Evolutionary conservation across 2,797 vertebrate species (phyloP).

Genomic region (Sciurus carolinensis): DNA sequence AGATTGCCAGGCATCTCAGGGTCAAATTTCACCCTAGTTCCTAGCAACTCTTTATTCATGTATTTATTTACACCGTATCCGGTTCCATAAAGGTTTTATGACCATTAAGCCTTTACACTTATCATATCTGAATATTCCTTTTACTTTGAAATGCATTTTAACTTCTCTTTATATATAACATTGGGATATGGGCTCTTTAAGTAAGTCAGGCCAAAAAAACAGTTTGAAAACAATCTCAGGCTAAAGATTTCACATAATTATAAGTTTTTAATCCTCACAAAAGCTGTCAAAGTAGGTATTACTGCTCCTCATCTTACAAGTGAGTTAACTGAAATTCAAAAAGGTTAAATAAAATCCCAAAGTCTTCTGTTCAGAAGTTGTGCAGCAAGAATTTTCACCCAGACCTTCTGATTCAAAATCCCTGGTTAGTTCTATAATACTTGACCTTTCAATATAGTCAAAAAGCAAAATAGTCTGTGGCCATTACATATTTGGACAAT

Average conservation of each 20-base stretch:
- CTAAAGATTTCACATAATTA: not conserved
- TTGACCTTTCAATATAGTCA: slow-evolving; percentile 19
- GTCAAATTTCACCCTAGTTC: slow-evolving; percentile 19
- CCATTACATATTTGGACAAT: not conserved
- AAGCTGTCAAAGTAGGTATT: slow-evolving; percentile 2
- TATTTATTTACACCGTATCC: slow-evolving; percentile 12
- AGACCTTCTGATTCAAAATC: not conserved
- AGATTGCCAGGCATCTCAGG: not conserved
- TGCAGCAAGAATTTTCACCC: not conserved
- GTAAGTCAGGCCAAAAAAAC: slow-evolving; percentile 4
- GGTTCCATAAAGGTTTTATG: not conserved
- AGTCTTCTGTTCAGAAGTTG: not conserved
- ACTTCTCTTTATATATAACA: not conserved
- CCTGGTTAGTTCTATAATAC: not conserved
- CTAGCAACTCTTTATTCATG: not conserved
- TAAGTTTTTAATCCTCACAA: slow-evolving; percentile 36
- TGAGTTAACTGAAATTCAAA: not conserved
- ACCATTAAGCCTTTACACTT: not conserved
- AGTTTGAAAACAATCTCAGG: slow-evolving; percentile 11
- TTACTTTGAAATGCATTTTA: slow-evolving; percentile 42
- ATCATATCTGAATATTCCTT: not conserved
- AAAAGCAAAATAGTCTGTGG: not conserved
- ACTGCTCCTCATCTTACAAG: not conserved
- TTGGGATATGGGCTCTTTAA: not conserved
- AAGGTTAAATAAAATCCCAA: slow-evolving; percentile 20